Percentiles rank a stretch among this genome's conserved stretches.
Conservation (phyloP, 2,888 invertebrate species). For the Pseudococcus jackbeardsleyi region DNA sequence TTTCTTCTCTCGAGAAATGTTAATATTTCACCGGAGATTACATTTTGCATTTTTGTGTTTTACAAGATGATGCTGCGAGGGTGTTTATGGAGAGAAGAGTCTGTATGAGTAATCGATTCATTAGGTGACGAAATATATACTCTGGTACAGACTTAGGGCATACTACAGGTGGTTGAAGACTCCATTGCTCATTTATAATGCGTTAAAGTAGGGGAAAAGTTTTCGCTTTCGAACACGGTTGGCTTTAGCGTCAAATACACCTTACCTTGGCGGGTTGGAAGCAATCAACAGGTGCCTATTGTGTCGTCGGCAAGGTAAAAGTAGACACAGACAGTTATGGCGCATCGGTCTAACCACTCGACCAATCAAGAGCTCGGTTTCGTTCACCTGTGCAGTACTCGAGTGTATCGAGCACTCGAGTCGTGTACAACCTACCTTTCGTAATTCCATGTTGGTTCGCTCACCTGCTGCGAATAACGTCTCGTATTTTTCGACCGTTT, state of each 20-base stretch:
- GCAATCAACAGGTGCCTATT: constrained; percentile 55
- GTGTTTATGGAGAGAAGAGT: not conserved
- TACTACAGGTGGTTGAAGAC: constrained; percentile 63
- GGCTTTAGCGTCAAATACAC: not conserved
- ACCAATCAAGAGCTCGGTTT: constrained; percentile 32
- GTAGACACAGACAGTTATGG: constrained; percentile 57
- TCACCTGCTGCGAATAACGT: constrained; percentile 4
- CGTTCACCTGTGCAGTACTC: constrained; percentile 37
- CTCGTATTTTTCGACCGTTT: not conserved
- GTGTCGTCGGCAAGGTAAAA: constrained; percentile 56
- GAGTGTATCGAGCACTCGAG: not conserved
- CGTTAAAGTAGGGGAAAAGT: constrained; percentile 51
- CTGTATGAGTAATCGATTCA: constrained; percentile 31
- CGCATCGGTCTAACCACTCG: constrained; percentile 19
- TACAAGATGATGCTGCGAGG: not conserved
- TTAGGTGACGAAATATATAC: not conserved
- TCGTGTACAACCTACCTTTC: constrained; percentile 49
- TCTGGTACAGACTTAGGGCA: not conserved
- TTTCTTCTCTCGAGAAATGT: not conserved
- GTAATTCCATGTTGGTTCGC: constrained; percentile 46
- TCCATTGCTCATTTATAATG: constrained; percentile 63
- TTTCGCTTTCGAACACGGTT: constrained; percentile 30
- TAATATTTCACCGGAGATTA: not conserved
- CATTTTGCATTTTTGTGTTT: not conserved
- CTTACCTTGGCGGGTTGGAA: constrained; percentile 25